Percentiles rank a stretch among this genome's conserved stretches.
These are phyloP conservation scores for Probaryconus sp. DNA, from an alignment of 1,140 invertebrate species.

Conservation along the genomic window DNA sequence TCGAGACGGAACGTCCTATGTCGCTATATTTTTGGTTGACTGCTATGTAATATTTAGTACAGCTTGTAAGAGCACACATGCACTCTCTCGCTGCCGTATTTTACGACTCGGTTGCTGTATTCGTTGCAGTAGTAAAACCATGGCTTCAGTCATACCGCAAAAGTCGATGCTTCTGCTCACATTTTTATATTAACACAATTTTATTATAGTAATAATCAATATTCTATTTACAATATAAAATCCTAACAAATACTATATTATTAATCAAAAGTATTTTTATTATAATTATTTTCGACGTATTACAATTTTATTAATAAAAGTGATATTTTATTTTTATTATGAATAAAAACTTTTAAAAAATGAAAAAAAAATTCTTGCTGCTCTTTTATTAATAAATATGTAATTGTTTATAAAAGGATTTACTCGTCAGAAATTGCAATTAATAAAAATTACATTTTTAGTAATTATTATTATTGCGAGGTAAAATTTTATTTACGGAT, in stretches of 20 bases:
- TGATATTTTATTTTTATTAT: too few species aligned
- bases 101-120: slow-evolving; percentile 31
- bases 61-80: slow-evolving; percentile 31
- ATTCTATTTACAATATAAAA: too few species aligned
- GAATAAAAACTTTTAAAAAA: too few species aligned
- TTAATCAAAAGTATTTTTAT: not conserved
- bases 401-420: too few species aligned
- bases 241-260: too few species aligned
- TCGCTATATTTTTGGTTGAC: slow-evolving; percentile 27
- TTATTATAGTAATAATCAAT: slow-evolving; percentile 30
- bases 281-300: too few species aligned
- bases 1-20: slow-evolving; percentile 5
- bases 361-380: too few species aligned
- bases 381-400: too few species aligned
- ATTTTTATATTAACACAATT: slow-evolving; percentile 20
- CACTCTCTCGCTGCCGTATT: slow-evolving; percentile 22
- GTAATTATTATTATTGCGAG: too few species aligned
- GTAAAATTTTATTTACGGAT: too few species aligned
- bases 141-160: slow-evolving; percentile 40
- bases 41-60: slow-evolving; percentile 41
- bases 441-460: too few species aligned
- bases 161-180: slow-evolving; percentile 1
- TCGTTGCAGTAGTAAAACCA: slow-evolving; percentile 39
- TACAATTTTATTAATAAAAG: not conserved
- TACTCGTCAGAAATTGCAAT: too few species aligned